These are phyloP conservation scores for Pogonocherus hispidulus DNA, from an alignment of 2,888 invertebrate species.

Conservation along the genomic window DNA sequence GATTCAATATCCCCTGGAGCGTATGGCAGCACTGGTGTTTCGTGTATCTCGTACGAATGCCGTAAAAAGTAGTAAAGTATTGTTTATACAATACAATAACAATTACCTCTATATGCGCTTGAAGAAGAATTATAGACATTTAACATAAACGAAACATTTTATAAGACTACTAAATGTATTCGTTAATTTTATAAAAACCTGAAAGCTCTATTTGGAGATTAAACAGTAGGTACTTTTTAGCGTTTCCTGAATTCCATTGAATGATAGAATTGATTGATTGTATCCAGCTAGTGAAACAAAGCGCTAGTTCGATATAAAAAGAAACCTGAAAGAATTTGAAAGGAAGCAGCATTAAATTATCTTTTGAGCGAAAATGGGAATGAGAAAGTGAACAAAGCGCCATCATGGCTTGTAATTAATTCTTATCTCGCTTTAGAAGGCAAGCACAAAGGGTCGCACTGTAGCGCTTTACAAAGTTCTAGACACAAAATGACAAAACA, in stretches of 20 bases:
- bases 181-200: no score
- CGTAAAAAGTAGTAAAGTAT: no score
- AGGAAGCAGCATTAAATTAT: constrained; percentile 65
- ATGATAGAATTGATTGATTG: constrained; percentile 23
- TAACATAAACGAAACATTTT: no score
- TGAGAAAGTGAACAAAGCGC: constrained; percentile 66
- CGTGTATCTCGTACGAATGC: no score
- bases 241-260: constrained; percentile 9
- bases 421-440: constrained; percentile 70
- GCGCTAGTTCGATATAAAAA: constrained; percentile 17
- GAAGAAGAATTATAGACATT: no score
- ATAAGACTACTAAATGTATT: no score
- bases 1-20: no score
- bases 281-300: constrained; percentile 29
- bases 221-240: not conserved
- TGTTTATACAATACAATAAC: no score
- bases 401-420: constrained; percentile 70
- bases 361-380: constrained; percentile 66
- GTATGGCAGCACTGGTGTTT: no score
- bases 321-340: constrained; percentile 17
- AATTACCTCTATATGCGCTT: no score
- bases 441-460: constrained; percentile 65
- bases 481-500: constrained; percentile 69
- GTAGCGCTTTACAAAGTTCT: constrained; percentile 67
- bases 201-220: no score